Evolutionary conservation across 2,888 invertebrate genomes (phyloP), one percentile per base, ranked within the genome.

Genomic region (Timandra comae): DNA sequence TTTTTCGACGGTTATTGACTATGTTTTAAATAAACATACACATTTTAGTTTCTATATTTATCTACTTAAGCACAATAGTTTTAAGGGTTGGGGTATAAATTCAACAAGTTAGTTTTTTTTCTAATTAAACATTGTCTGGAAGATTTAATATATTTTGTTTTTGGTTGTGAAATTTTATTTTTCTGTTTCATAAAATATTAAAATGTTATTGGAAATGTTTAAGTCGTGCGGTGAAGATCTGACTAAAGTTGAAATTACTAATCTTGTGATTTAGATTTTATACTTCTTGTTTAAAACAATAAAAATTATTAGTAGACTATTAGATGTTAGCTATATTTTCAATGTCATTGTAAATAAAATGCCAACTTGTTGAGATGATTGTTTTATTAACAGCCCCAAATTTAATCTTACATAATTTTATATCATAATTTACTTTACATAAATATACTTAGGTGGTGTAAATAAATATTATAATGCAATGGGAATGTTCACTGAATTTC

Each of bases 401-500:
- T 7, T 24, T 10, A 5, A 24, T 24, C 9, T 39, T 42, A 39
- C 47, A 49, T 41, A 53, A 53, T 50, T 56, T 40, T 46, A 51
- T 49, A 42, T 52, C 51, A 52, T 46, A 49, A 55, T 46, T 42
- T 48, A 35, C 42, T 42, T 29, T 9, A 26, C 46, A 38, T 34
- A 35, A 38, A 41, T 45, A 51, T 37, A 16, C n/a, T n/a, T n/a
- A n/a, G n/a, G 9, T 9, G 11, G 24, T 42, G 43, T 30, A 47
- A 40, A 42, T 43, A 41, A 20, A 13, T 33, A 24, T 10, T 24
- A 10, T 8, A 35, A 50, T 46, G 47, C 32, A 38, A 27, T 37
- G 34, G 75, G 79, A 81, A 79, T 77, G 79, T 73, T 76, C 64
- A 81, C 49, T 88, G 87, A 43, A 92, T 88, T 70, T 94, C 93